Base-by-base conservation (phyloP, 2,113 vertebrate genomes). In the Zosterops japonicus region DNA sequence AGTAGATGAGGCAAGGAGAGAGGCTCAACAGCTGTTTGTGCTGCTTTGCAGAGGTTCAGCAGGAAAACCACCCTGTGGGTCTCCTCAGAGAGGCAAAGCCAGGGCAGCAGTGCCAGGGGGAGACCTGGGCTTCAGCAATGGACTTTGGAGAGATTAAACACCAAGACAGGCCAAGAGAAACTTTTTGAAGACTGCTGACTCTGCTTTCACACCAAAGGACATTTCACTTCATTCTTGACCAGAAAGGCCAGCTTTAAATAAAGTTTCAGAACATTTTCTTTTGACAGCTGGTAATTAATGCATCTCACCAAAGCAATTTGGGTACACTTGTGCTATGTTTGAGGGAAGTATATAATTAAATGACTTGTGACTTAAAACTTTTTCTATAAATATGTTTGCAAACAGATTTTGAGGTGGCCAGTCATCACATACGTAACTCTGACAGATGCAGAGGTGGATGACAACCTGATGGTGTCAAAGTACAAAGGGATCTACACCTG, bases 281-380 rank as follows among this genome's bases (percentile, higher is more conserved):
- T 95, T 85, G 92, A 90, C 28, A 95, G n/a, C 56, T 72, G 86
- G 74, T 84, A 87, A 95, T 87, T 90, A 93, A 95, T 25, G 60
- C 42, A 78, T 69, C 89, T 78, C 41, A 50, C 56, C 56, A 50
- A 96, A 96, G 80, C 74, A 75, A 71, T 76, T 33, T 65, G 64
- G 47, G 35, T 47, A 25, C 47, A 19, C 81, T 81, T 84, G 63
- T 87, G 59, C 87, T 91, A 41, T 16, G 25, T 68, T 39, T 60
- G 50, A 76, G 77, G 71, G 52, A 78, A 46, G 75, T 20, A 70
- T 33, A 64, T 85, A 63, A 91, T 72, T 80, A 91, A 50, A 44
- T 88, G 46, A 31, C 47, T 94, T 92, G 41, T 70, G 71, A 77
- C 79, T 69, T 71, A 28, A 88, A 88, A 35, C 35, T 56, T 80